Percentiles rank a stretch among this genome's conserved stretches.
Evolutionary conservation across 23 tunicate species (phyloP).

Genomic region (Halocynthia aurantium): DNA sequence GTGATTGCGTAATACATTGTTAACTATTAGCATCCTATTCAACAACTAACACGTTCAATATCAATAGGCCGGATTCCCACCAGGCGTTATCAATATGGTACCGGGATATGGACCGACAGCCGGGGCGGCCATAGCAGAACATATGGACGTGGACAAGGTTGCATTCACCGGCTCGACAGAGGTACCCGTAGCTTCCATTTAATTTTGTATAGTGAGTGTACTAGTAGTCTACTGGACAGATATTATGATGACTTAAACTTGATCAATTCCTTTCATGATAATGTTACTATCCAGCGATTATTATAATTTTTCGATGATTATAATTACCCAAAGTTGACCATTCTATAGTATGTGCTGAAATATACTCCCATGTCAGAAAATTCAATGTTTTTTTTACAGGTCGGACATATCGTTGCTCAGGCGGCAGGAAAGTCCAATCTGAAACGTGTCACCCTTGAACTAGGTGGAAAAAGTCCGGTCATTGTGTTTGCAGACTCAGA

Average conservation of each 20-base stretch:
- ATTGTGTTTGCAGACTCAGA: constrained; percentile 91
- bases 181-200: constrained; percentile 9
- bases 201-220: no score
- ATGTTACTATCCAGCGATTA: no score
- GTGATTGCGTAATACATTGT: not conserved
- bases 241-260: no score
- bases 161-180: constrained; percentile 97
- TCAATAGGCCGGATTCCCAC: constrained; percentile 88
- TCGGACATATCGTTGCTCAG: constrained; percentile 74
- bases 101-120: constrained; percentile 99
- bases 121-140: constrained; percentile 96
- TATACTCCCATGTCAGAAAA: no score
- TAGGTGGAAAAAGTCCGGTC: constrained; percentile 95
- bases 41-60: not conserved
- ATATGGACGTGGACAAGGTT: constrained; percentile 89
- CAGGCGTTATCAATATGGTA: constrained; percentile 89
- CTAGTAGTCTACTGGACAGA: no score
- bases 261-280: no score
- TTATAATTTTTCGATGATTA: no score
- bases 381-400: constrained; percentile 19
- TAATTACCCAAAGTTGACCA: no score
- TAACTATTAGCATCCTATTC: not conserved
- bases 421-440: constrained; percentile 87
- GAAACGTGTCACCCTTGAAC: constrained; percentile 86
- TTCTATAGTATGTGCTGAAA: no score